These are phyloP conservation scores for Pyrrhura leucotis DNA, from an alignment of 2,797 vertebrate genomes.

Conservation along the genomic window DNA sequence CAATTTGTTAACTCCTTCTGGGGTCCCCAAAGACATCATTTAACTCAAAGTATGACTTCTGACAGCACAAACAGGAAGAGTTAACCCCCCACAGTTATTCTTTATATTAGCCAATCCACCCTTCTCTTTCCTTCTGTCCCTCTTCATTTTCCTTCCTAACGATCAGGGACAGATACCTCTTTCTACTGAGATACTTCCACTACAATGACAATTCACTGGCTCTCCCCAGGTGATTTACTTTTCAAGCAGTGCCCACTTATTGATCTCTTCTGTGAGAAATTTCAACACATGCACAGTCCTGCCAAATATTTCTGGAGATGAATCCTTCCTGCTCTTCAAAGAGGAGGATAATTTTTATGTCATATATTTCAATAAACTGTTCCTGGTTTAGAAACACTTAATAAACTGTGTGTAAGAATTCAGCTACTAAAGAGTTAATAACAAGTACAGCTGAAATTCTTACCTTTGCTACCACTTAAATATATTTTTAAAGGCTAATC, in stretches of 20 bases:
- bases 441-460: constrained; percentile 23
- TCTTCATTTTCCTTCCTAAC: constrained; percentile 73
- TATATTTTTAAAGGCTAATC: background rate
- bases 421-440: constrained; percentile 34
- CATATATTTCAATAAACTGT: constrained; percentile 70
- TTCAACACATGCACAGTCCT: constrained; percentile 74
- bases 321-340: constrained; percentile 76
- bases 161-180: constrained; percentile 67
- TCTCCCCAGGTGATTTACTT: constrained; percentile 81
- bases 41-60: constrained; percentile 72
- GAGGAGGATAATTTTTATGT: constrained; percentile 74
- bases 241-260: constrained; percentile 80
- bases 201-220: constrained; percentile 74
- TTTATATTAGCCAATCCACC: constrained; percentile 74
- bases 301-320: constrained; percentile 77
- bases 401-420: constrained; percentile 50
- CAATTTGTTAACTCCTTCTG: constrained; percentile 72
- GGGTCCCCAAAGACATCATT: constrained; percentile 74
- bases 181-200: constrained; percentile 74
- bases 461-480: constrained; percentile 28
- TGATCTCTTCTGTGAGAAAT: constrained; percentile 81
- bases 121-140: constrained; percentile 62
- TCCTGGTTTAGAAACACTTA: constrained; percentile 59
- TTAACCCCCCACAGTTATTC: constrained; percentile 74
- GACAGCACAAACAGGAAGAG: constrained; percentile 72